Evolutionary conservation across 2,888 invertebrate species (phyloP).

Genomic region (Epistrophe eligans): DNA sequence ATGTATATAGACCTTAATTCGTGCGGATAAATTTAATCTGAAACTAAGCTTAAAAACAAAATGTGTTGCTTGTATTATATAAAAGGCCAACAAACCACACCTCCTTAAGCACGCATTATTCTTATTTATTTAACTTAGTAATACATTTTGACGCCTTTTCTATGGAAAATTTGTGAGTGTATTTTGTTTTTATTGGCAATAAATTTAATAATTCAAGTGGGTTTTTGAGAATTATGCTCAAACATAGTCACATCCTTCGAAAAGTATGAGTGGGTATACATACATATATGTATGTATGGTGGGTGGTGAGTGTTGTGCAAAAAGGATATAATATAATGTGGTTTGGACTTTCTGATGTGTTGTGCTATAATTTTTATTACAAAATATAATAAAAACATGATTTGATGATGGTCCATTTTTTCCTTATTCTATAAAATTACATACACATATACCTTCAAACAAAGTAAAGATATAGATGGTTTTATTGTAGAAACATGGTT

Average conservation of each 20-base stretch:
- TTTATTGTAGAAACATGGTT: background rate
- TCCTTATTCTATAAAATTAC: background rate
- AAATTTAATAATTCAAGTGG: constrained; percentile 51
- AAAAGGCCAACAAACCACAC: background rate
- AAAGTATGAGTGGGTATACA: no score
- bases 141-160: constrained; percentile 55
- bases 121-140: constrained; percentile 41
- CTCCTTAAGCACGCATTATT: constrained; percentile 17
- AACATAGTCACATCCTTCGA: constrained; percentile 24
- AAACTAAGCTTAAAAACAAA: background rate
- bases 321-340: constrained; percentile 28
- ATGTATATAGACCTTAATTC: constrained; percentile 54
- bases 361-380: constrained; percentile 51
- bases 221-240: constrained; percentile 31
- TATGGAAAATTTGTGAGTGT: constrained; percentile 35
- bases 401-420: constrained; percentile 49
- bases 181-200: constrained; percentile 57
- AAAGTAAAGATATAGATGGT: background rate
- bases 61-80: background rate
- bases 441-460: background rate
- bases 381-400: constrained; percentile 49
- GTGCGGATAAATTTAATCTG: constrained; percentile 53
- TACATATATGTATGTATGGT: no score
- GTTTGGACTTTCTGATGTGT: background rate
- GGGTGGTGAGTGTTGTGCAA: constrained; percentile 17